phyloP scores from a whole-genome alignment of 2,797 vertebrate species.

The Darevskia nairensis region DNA sequence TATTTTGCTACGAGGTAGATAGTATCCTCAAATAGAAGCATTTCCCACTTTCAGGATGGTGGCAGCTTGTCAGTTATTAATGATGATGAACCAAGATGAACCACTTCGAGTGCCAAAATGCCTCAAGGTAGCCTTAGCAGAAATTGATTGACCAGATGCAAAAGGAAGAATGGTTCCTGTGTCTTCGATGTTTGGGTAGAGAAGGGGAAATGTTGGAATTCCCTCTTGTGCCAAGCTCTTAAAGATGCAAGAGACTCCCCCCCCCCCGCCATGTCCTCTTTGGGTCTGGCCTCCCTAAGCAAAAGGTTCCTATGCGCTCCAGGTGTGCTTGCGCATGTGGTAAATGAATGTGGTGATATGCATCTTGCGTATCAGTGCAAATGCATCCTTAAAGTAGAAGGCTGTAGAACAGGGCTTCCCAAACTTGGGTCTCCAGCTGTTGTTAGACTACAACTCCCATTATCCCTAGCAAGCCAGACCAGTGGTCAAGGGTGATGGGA shows the following conservation, averaged over 20 bases:
- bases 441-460: no score
- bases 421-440: no score
- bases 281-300: not conserved
- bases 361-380: not conserved
- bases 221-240: not conserved
- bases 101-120: not conserved
- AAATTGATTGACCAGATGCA: not conserved
- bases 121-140: not conserved
- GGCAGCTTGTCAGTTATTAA: no score
- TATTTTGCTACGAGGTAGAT: not conserved
- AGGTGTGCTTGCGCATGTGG: not conserved
- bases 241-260: not conserved
- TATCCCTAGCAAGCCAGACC: no score
- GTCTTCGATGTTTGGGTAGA: not conserved
- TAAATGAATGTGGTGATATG: not conserved
- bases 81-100: no score
- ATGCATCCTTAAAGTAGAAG: not conserved
- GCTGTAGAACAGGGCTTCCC: not conserved
- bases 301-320: not conserved
- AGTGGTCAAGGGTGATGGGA: no score
- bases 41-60: not conserved
- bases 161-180: not conserved
- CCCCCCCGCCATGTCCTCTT: not conserved
- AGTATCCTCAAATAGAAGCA: not conserved
- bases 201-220: not conserved